phyloP scores from a whole-genome alignment of 2,888 invertebrate genomes.

The Neria commutata region DNA sequence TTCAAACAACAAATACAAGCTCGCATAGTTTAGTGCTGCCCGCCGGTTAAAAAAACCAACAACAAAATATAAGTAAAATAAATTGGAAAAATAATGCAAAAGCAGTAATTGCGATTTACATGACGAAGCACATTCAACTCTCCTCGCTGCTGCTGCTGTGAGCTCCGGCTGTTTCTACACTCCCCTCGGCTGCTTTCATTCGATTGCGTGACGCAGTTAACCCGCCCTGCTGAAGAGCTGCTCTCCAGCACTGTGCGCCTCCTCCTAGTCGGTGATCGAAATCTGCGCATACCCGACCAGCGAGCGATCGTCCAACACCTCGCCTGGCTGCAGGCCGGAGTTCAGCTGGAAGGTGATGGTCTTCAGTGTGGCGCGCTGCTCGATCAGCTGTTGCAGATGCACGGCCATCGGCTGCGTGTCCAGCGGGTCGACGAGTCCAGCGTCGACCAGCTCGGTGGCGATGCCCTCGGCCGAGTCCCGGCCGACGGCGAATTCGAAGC shows the following conservation, averaged over 20 bases:
- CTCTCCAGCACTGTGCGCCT: not conserved
- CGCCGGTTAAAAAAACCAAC: no score
- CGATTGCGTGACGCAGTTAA: slow-evolving; percentile 5
- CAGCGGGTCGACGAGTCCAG: slow-evolving; percentile 89
- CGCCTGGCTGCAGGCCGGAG: slow-evolving; percentile 74
- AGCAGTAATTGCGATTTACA: no score
- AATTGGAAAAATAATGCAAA: no score
- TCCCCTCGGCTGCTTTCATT: no score
- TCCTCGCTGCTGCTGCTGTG: no score
- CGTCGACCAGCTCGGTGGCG: slow-evolving; percentile 90
- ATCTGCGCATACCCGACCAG: slow-evolving; percentile 97
- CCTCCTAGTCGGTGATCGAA: slow-evolving; percentile 82
- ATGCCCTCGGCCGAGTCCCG: slow-evolving; percentile 92
- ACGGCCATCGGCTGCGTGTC: slow-evolving; percentile 92
- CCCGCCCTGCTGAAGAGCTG: not conserved
- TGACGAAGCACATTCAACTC: no score
- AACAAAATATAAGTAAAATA: no score
- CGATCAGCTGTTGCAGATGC: slow-evolving; percentile 90
- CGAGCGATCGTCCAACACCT: slow-evolving; percentile 91
- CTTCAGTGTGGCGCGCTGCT: slow-evolving; percentile 70
- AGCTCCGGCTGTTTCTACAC: no score
- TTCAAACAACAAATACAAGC: slow-evolving; percentile 1
- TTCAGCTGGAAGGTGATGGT: slow-evolving; percentile 88
- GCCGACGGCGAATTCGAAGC: slow-evolving; percentile 93
- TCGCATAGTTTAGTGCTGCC: no score